Evolutionary conservation across 2,113 vertebrate species (phyloP), one percentile per base, ranked within the genome.

Genomic region (Chloropsis cyanopogon): DNA sequence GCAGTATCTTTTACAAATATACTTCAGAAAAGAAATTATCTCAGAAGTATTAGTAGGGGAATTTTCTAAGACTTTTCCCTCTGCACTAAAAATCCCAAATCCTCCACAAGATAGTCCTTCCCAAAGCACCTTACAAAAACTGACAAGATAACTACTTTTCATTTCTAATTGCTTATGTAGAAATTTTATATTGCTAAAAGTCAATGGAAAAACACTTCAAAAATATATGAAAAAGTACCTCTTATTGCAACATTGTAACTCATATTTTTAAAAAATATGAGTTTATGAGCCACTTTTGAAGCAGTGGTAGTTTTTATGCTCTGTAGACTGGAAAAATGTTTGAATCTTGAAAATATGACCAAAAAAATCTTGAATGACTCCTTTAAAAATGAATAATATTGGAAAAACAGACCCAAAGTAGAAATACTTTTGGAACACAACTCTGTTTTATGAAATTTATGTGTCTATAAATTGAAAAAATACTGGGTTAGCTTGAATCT

Each of bases 371-470:
- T 82, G 12, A 79, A 37, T 20, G 26, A 37, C 44, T 90, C 19
- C n/a, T 80, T 61, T 82, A 71, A 92, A 91, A 95, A 89, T 71
- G 24, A 94, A 41, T 71, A 75, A 86, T 59, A 71, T 59, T 49
- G 21, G 41, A 33, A 93, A 75, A 93, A 12, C 14, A 81, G 25
- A 35, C 4, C 5, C 12, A 46, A 70, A 63, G 39, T 56, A 86
- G 53, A 89, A 25, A 49, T 39, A 21, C 4, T 79, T 86, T 83
- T 39, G 35, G 59, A 93, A 4, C 12, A 83, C 18, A 73, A 49
- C 52, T 72, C 46, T 88, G 20, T 64, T 95, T 83, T 42, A 37
- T 77, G 24, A 83, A 88, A 75, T 85, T 47, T 83, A 90, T 83
- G 53, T 11, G 65, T 39, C 72, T 78, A 66, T 71, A 88, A 93